Conservation (phyloP, 2,888 invertebrate genomes). For the Dolichomitus sp. region DNA sequence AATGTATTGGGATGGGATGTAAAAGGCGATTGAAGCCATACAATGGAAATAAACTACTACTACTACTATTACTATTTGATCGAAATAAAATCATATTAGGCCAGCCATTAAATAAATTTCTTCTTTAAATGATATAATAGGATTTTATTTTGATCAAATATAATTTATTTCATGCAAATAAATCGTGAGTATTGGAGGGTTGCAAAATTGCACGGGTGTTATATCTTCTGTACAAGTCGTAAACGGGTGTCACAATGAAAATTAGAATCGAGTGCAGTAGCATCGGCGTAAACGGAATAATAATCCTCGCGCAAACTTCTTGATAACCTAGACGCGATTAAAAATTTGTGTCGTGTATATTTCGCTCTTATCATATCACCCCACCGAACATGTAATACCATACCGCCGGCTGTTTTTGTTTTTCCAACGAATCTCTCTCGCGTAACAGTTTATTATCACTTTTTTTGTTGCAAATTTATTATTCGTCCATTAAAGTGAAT, state of each 20-base stretch:
- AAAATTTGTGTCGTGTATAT: constrained; percentile 13
- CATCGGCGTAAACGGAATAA: constrained; percentile 61
- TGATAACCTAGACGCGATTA: constrained; percentile 56
- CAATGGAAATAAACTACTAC: too few relatives aligned
- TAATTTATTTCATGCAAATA: too few relatives aligned
- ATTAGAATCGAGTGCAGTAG: constrained; percentile 23
- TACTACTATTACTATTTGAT: too few relatives aligned
- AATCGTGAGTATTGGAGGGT: too few relatives aligned
- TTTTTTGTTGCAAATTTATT: not conserved
- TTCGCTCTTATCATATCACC: constrained; percentile 30
- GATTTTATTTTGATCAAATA: too few relatives aligned
- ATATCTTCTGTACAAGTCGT: not conserved
- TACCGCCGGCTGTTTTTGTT: constrained; percentile 16
- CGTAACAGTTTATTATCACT: not conserved
- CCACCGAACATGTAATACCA: not conserved
- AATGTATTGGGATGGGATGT: too few relatives aligned
- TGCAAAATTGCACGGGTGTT: not conserved
- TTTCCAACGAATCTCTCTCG: not conserved
- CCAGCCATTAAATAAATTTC: too few relatives aligned
- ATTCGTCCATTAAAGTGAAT: not conserved
- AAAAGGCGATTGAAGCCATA: too few relatives aligned
- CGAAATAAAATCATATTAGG: too few relatives aligned
- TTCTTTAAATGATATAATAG: too few relatives aligned
- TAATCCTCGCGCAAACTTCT: constrained; percentile 57
- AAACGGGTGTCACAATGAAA: constrained; percentile 18